Conservation (phyloP, 2,797 vertebrate species). For the Phylloscopus collybita region DNA sequence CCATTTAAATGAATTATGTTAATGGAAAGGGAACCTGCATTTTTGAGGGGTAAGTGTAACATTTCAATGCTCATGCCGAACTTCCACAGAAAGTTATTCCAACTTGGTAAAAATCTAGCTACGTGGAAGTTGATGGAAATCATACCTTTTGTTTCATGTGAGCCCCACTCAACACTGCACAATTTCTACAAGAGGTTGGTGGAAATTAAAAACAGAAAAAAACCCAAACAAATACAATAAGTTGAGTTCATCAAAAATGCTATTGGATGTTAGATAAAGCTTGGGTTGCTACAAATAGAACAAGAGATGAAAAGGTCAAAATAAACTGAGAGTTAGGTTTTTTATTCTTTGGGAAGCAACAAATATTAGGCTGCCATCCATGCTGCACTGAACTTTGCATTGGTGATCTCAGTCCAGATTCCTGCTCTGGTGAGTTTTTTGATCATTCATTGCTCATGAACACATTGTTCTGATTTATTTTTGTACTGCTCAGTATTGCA, state of each 20-base stretch:
- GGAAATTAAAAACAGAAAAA: background rate
- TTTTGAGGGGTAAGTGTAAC: background rate
- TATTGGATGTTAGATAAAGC: background rate
- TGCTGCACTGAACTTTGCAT: background rate
- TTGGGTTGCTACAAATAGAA: background rate
- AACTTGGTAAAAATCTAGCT: background rate
- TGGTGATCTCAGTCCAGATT: background rate
- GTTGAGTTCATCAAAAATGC: background rate
- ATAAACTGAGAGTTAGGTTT: background rate
- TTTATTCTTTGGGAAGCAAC: background rate
- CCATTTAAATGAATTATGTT: background rate
- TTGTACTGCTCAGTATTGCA: background rate
- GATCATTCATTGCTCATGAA: background rate
- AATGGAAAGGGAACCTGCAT: background rate
- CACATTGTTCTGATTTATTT: slow-evolving; percentile 12
- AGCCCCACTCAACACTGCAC: background rate
- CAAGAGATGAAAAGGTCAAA: background rate
- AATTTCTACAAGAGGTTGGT: background rate
- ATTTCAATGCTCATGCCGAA: background rate
- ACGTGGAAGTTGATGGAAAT: background rate
- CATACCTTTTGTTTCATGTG: background rate
- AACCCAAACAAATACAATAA: rapidly evolving
- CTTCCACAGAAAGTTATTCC: background rate
- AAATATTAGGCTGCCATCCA: background rate
- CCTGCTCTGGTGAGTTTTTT: slow-evolving; percentile 4